Base-by-base conservation (phyloP, 2,797 vertebrate species). In the Toxotes lorentzi region DNA sequence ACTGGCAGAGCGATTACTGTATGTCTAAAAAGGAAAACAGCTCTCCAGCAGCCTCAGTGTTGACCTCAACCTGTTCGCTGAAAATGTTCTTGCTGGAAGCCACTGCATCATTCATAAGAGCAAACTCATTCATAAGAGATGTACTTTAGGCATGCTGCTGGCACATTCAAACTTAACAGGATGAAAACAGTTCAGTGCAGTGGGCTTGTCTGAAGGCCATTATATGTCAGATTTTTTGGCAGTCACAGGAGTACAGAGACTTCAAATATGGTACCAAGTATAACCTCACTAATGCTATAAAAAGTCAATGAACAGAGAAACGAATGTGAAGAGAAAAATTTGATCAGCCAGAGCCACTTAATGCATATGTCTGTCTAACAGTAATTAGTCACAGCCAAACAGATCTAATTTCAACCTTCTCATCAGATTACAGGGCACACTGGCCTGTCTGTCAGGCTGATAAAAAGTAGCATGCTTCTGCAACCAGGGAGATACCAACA, bases 371-470 rank as follows among this genome's bases (percentile, higher is more conserved):
- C 82, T 62, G 70, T 84, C 86, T 73, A 81, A 84, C 41, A 79
- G 68, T 57, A 77, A 90, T 93, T 87, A 88, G 69, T 83, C 76
- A 86, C 82, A 70, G 83, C 50, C 76, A 78, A 61, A 79, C 81
- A 84, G 73, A 83, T 82, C 58, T 65, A 54, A 88, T 90, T 81
- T 90, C 75, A 76, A 63, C 40, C 66, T 81, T 61, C 67, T 77
- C 76, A 66, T 84, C 76, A 73, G 71, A 53, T 79, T 60, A 66
- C 51, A 62, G 73, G 65, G 67, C 67, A 73, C 60, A 56, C 63
- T 16, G 5, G n/a, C 72, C 68, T 72, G 74, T 71, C 87, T 75
- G 79, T 89, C 86, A 85, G 68, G 23, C 63, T 89, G 88, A 92
- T 86, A 76, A 65, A 79, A 88, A 73, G 73, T 59, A 89, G 73